phyloP scores from a whole-genome alignment of 2,113 vertebrate species.

The Hippolais icterina region DNA sequence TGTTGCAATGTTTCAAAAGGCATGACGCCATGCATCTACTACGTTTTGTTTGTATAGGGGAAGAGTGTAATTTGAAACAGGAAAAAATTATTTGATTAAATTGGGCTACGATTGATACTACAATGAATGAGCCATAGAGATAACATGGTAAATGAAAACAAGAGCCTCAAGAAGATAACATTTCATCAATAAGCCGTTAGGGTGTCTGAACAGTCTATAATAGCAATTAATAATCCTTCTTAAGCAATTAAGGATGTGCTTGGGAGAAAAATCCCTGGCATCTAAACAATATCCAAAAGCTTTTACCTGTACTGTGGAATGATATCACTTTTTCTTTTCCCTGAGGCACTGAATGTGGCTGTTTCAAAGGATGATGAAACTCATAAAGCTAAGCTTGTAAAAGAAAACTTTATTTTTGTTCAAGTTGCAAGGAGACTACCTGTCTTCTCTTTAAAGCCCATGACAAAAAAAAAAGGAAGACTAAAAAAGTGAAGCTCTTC shows the following conservation, averaged over 20 bases:
- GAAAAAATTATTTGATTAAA: neutral
- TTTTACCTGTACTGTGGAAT: neutral
- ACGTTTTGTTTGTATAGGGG: neutral
- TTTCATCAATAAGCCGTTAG: neutral
- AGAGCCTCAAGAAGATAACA: neutral
- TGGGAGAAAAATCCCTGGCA: neutral
- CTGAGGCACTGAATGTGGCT: neutral
- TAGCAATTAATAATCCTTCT: slow-evolving; percentile 24
- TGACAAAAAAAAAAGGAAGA: neutral
- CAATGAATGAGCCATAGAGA: neutral
- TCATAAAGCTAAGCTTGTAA: neutral
- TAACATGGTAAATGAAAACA: neutral
- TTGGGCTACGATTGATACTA: neutral
- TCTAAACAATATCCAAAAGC: neutral
- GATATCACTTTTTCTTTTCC: neutral
- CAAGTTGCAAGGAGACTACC: neutral
- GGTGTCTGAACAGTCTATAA: neutral
- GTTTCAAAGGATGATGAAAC: neutral
- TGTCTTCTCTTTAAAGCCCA: neutral
- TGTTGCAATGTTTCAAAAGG: neutral
- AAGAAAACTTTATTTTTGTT: slow-evolving; percentile 4
- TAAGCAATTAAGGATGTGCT: slow-evolving; percentile 1
- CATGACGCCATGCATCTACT: accelerated
- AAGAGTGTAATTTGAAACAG: neutral
- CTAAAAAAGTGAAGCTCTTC: neutral